Conservation (phyloP, 2,888 invertebrate species). For the Volucella inflata region DNA sequence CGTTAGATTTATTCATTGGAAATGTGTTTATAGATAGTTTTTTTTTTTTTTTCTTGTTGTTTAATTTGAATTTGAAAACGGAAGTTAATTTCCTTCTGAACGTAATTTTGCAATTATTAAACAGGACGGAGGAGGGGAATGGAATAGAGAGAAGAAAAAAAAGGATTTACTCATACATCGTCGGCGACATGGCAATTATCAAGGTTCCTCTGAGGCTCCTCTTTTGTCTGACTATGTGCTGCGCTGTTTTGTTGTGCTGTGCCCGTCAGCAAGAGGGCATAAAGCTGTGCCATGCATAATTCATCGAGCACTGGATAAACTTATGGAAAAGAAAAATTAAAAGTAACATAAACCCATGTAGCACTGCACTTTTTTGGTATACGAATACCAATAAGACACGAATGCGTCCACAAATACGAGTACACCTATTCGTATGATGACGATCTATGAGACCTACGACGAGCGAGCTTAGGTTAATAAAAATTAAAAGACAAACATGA, state of each 20-base stretch:
- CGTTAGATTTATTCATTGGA: background rate
- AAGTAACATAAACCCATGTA: slow-evolving; percentile 58
- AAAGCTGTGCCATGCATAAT: slow-evolving; percentile 72
- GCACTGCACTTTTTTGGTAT: slow-evolving; percentile 44
- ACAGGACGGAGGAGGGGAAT: too few species aligned
- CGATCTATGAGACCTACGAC: too few species aligned
- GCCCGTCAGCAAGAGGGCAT: slow-evolving; percentile 42
- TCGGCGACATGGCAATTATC: slow-evolving; percentile 57
- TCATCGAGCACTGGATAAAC: slow-evolving; percentile 42
- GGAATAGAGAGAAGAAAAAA: background rate
- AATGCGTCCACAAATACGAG: too few species aligned
- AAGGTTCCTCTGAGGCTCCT: slow-evolving; percentile 53
- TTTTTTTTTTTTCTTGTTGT: background rate
- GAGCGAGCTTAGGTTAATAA: slow-evolving; percentile 21
- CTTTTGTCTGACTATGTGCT: slow-evolving; percentile 15
- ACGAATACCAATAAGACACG: background rate
- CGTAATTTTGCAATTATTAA: slow-evolving; percentile 41
- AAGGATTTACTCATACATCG: slow-evolving; percentile 60
- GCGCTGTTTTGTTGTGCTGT: slow-evolving; percentile 7
- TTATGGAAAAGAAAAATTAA: slow-evolving; percentile 46
- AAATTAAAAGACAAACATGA: slow-evolving; percentile 24
- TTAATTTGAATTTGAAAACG: slow-evolving; percentile 36
- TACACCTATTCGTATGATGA: too few species aligned
- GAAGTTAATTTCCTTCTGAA: slow-evolving; percentile 67
- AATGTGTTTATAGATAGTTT: background rate